Percentiles rank a stretch among this genome's conserved stretches.
phyloP scores from a whole-genome alignment of 2,797 vertebrate genomes.

The Bradypus variegatus region DNA sequence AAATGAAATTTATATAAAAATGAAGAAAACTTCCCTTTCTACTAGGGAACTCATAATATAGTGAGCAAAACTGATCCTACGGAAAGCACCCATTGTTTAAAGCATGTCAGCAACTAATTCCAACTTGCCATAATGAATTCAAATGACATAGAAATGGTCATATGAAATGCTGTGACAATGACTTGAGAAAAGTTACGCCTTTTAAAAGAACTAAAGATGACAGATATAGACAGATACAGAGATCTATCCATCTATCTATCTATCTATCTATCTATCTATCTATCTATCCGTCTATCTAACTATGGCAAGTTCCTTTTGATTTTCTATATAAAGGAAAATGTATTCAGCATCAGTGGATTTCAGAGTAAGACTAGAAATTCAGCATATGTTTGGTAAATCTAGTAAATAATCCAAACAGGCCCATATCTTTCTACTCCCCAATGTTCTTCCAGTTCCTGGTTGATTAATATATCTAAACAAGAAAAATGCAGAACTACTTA shows the following conservation, averaged over 20 bases:
- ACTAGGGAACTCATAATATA: not conserved
- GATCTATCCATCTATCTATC: too few relatives aligned
- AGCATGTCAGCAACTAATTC: not conserved
- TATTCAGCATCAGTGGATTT: not conserved
- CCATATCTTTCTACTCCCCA: not conserved
- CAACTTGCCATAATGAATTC: not conserved
- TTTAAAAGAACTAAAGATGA: not conserved
- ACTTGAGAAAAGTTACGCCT: not conserved
- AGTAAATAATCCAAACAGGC: conserved; percentile 10
- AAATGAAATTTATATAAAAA: not conserved
- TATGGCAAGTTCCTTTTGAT: not conserved
- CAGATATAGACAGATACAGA: not conserved
- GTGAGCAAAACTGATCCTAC: not conserved
- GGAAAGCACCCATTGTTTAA: not conserved
- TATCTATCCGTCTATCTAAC: too few relatives aligned
- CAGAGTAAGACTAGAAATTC: not conserved
- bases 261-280: too few relatives aligned
- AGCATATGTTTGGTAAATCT: not conserved
- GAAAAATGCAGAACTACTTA: not conserved
- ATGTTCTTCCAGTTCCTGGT: conserved; percentile 3
- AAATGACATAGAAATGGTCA: not conserved
- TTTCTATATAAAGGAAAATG: not conserved
- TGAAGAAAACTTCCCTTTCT: not conserved
- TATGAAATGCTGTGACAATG: not conserved
- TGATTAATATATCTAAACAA: not conserved